A percentile compares a stretch with the other conserved stretches of the same genome.
Conservation (phyloP, 2,113 vertebrate species). For the Pachyramphus minor region DNA sequence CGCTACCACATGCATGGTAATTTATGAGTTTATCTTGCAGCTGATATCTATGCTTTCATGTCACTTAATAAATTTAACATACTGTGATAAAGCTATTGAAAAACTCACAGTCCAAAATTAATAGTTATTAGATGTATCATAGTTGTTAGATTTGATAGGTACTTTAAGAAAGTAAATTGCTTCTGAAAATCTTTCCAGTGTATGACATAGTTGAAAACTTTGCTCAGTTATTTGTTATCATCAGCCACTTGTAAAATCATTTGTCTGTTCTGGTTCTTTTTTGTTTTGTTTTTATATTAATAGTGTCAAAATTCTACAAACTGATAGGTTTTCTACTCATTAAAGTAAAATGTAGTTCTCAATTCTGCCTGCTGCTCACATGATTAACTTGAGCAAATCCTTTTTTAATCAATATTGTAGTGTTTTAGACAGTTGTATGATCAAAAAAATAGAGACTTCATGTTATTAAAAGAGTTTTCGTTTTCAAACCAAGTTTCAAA, state of each 20-base stretch:
- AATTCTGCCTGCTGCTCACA: not conserved
- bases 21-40: not conserved
- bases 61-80: accelerated
- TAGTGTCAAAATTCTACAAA: not conserved
- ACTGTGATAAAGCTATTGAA: not conserved
- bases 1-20: accelerated
- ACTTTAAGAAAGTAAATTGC: not conserved
- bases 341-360: not conserved
- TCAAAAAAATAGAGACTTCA: not conserved
- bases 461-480: not conserved
- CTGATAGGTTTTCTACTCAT: not conserved
- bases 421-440: not conserved
- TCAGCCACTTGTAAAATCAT: not conserved
- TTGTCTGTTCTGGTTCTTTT: not conserved
- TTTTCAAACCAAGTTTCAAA: not conserved
- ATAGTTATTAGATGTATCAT: not conserved
- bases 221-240: not conserved
- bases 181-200: not conserved
- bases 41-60: not conserved
- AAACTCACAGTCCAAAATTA: not conserved
- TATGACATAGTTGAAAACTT: not conserved
- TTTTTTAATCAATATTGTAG: not conserved
- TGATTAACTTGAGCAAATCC: not conserved
- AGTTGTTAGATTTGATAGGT: not conserved
- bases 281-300: not conserved